These are phyloP conservation scores for Neopelma chrysocephalum DNA, from an alignment of 2,797 vertebrate species.

Conservation along the genomic window DNA sequence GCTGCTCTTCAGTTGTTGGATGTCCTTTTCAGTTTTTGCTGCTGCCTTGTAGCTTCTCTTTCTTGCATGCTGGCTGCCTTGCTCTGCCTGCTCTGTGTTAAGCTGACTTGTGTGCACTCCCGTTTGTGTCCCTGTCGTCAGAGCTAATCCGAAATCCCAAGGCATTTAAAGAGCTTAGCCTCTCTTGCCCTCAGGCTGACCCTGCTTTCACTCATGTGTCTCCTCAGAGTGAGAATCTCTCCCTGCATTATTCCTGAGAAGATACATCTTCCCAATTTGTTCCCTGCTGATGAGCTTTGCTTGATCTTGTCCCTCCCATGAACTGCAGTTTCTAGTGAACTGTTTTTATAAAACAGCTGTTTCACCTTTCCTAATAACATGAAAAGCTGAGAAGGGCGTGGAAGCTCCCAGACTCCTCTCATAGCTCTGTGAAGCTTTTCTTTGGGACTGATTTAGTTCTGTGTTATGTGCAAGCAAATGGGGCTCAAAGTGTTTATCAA, in stretches of 20 bases:
- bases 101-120: background rate
- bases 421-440: background rate
- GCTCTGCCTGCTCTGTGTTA: background rate
- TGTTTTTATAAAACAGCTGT: background rate
- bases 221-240: background rate
- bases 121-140: background rate
- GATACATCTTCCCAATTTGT: background rate
- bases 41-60: background rate
- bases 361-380: background rate
- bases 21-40: background rate
- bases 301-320: background rate
- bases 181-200: background rate
- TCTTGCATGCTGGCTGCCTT: background rate
- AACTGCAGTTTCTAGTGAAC: background rate
- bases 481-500: background rate
- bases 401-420: background rate
- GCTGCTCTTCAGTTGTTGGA: background rate
- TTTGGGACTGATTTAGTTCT: background rate
- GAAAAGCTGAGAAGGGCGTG: background rate
- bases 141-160: constrained; percentile 24
- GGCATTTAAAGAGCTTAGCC: constrained; percentile 2
- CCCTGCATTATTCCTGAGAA: background rate
- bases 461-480: background rate
- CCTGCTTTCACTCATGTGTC: constrained; percentile 18
- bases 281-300: background rate